Percentiles rank a stretch among this genome's conserved stretches.
Evolutionary conservation across 2,797 vertebrate species (phyloP).

Genomic region (Nothura maculosa): DNA sequence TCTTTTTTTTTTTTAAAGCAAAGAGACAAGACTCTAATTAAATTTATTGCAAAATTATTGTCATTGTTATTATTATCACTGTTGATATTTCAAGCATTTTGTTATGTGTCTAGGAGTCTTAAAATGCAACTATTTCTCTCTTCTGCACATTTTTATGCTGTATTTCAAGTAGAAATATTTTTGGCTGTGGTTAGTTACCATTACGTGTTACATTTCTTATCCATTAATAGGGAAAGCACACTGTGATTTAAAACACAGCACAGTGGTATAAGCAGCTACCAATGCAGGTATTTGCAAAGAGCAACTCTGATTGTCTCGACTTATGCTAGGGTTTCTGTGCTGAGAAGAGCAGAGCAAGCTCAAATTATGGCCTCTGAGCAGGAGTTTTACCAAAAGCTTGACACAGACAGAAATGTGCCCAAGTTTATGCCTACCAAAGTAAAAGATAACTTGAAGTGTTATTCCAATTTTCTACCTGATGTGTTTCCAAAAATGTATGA

Average conservation of each 20-base stretch:
- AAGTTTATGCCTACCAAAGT: not conserved
- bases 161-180: not conserved
- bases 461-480: not conserved
- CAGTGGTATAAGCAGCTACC: not conserved
- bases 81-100: not conserved
- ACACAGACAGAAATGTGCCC: not conserved
- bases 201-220: not conserved
- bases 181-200: not conserved
- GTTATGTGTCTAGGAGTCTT: not conserved
- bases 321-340: not conserved
- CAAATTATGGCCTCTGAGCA: not conserved
- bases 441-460: not conserved
- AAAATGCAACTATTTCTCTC: not conserved
- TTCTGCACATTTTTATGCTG: not conserved
- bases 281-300: not conserved
- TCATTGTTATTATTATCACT: not conserved
- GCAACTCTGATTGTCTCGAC: not conserved
- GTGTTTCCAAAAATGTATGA: not conserved
- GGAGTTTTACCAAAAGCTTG: not conserved
- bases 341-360: not conserved
- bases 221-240: not conserved
- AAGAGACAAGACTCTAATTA: not conserved
- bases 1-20: constrained; percentile 5
- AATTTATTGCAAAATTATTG: not conserved
- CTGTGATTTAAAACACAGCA: not conserved